Base-by-base conservation (phyloP, 2,113 vertebrate genomes). In the Lamprologus sp. region DNA sequence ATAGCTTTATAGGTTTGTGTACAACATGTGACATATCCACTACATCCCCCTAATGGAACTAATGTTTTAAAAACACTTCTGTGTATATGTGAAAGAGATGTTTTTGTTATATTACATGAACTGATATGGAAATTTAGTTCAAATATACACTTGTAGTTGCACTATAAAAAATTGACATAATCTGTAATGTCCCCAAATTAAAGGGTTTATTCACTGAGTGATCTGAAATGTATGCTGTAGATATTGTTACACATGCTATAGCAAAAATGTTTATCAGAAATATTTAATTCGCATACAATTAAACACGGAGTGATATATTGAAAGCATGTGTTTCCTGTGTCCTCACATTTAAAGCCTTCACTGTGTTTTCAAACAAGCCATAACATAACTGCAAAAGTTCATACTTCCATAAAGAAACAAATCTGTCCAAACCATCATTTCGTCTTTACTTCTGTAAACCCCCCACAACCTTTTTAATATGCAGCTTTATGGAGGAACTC, bases 1-100 rank as follows among this genome's bases (percentile, higher is more conserved):
- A 86, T 80, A 82, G 91, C 87, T 93, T 92, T 93, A 87, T 88
- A 81, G 68, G 45, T 88, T 47, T 91, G 81, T 82, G 53, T 80
- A 4, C 14, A 75, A 89, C 55, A 63, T 88, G 37, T 85, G 82
- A 83, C 26, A 73, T 17, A 82, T 77, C 55, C 37, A 81, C 79
- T 4, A n/a, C 35, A 65, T 92, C 87, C 33, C 58, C 60, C 70
- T 58, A 21, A 91, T 80, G 81, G 84, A 90, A 83, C 83, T 51
- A 15, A 15, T 87, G 33, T 91, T 89, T 90, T 85, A 81, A 92
- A 79, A n/a, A 88, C 65, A 83, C 47, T 56, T 19, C 8, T 81
- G 8, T 90, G 75, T 88, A 65, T 82, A 81, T 82, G 85, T 63
- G 31, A 79, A 51, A 3, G 54, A 10, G 17, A 86, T 6, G 60